Conservation (phyloP, 2,888 invertebrate species). For the Caenorhabditis sp. region DNA sequence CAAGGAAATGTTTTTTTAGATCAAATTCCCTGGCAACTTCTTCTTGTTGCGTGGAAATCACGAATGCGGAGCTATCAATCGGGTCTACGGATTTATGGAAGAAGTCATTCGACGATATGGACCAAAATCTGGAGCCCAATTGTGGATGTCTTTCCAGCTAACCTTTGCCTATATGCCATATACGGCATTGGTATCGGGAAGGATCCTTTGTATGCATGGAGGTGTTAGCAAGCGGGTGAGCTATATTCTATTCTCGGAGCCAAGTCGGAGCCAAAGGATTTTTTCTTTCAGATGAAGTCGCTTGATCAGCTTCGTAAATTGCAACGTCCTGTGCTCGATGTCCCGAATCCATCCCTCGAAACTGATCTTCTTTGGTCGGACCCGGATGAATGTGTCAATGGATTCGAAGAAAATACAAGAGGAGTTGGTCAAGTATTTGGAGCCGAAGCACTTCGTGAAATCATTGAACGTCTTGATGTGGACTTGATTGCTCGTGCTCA, state of each 20-base stretch:
- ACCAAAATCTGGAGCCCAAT: slow-evolving; percentile 14
- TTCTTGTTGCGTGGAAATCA: slow-evolving; percentile 62
- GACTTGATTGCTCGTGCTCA: slow-evolving; percentile 64
- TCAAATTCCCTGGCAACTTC: slow-evolving; percentile 55
- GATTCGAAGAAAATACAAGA: slow-evolving; percentile 64
- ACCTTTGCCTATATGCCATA: slow-evolving; percentile 56
- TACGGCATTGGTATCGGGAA: slow-evolving; percentile 47
- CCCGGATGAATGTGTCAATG: slow-evolving; percentile 64
- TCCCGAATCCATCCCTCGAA: slow-evolving; percentile 71
- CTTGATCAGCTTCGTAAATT: slow-evolving; percentile 49
- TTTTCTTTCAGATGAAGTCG: slow-evolving; percentile 34
- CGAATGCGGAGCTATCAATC: slow-evolving; percentile 55
- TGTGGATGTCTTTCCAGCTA: slow-evolving; percentile 58
- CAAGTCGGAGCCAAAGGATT: background rate
- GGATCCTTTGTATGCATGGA: slow-evolving; percentile 64
- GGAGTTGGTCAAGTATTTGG: slow-evolving; percentile 76
- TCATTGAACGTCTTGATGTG: slow-evolving; percentile 47
- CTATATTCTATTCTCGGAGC: background rate
- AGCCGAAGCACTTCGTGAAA: slow-evolving; percentile 73
- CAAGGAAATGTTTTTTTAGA: too few species aligned
- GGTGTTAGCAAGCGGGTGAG: slow-evolving; percentile 39
- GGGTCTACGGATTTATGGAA: slow-evolving; percentile 62
- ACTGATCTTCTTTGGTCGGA: slow-evolving; percentile 73
- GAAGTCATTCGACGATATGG: slow-evolving; percentile 56
- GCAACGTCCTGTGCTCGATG: slow-evolving; percentile 49